phyloP scores from a whole-genome alignment of 1,140 invertebrate species.

The Drosophila lacertosa region DNA sequence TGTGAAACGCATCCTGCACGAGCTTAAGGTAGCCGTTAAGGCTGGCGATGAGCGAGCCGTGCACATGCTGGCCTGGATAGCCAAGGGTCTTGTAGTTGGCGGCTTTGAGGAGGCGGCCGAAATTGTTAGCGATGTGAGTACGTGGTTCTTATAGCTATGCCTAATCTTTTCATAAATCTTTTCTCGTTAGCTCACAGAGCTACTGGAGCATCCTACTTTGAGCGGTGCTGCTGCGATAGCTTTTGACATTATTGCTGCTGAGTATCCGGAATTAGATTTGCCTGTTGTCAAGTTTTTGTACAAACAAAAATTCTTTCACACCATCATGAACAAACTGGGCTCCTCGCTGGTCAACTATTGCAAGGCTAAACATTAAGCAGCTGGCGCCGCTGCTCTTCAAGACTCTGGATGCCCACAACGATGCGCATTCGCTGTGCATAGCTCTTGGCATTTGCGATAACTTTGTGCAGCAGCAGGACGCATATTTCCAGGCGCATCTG shows the following conservation, averaged over 20 bases:
- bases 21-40: conserved; percentile 65
- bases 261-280: conserved; percentile 76
- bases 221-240: conserved; percentile 62
- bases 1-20: conserved; percentile 47
- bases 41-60: conserved; percentile 69
- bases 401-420: conserved; percentile 86
- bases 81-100: conserved; percentile 71
- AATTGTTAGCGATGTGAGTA: conserved; percentile 75
- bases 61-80: conserved; percentile 73
- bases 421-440: conserved; percentile 86
- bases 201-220: conserved; percentile 76
- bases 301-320: conserved; percentile 87
- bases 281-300: conserved; percentile 84
- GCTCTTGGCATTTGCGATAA: conserved; percentile 86
- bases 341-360: conserved; percentile 84
- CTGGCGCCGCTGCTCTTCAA: conserved; percentile 88
- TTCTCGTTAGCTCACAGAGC: conserved; percentile 61
- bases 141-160: neutral
- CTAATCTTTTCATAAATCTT: neutral
- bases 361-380: conserved; percentile 87
- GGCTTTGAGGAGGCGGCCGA: conserved; percentile 72
- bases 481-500: conserved; percentile 86
- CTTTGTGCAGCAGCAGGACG: conserved; percentile 86
- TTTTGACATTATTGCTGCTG: conserved; percentile 76
- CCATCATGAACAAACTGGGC: conserved; percentile 84